These are phyloP conservation scores for Drosophila sp. DNA, from an alignment of 1,140 invertebrate species.

Conservation along the genomic window DNA sequence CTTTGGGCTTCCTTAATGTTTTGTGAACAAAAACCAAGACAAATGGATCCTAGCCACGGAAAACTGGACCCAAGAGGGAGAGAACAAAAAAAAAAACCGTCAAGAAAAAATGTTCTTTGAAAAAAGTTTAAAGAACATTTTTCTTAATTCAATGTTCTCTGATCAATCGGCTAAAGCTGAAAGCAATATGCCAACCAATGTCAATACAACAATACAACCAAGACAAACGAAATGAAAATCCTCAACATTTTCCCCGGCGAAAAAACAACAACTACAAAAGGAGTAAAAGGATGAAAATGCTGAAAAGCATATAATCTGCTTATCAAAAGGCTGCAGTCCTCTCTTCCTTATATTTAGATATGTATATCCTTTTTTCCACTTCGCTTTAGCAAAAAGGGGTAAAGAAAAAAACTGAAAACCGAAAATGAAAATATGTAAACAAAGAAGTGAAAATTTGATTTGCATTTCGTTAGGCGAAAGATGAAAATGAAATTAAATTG, in stretches of 20 bases:
- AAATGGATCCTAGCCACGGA: slow-evolving; percentile 45
- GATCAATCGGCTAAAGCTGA: slow-evolving; percentile 21
- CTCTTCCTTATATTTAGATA: slow-evolving; percentile 13
- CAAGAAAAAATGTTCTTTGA: slow-evolving; percentile 1
- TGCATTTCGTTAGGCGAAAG: slow-evolving; percentile 49
- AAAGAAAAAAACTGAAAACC: neutral
- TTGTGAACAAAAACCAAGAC: slow-evolving; percentile 69
- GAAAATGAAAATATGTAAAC: slow-evolving; percentile 54
- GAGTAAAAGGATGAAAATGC: slow-evolving; percentile 46
- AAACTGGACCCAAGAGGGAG: neutral
- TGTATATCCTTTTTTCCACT: neutral
- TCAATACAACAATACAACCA: slow-evolving; percentile 46
- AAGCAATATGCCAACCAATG: slow-evolving; percentile 65
- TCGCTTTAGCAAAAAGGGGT: slow-evolving; percentile 24
- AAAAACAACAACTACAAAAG: neutral
- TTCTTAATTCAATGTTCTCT: too few relatives aligned
- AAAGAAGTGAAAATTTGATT: slow-evolving; percentile 71
- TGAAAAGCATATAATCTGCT: slow-evolving; percentile 67
- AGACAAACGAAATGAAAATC: slow-evolving; percentile 33
- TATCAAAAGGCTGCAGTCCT: slow-evolving; percentile 58
- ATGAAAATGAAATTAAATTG: slow-evolving; percentile 58
- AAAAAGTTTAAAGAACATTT: slow-evolving; percentile 8
- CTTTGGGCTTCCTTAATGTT: slow-evolving; percentile 52
- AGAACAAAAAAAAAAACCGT: neutral
- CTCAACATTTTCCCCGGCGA: slow-evolving; percentile 29